Percentiles rank a stretch among this genome's conserved stretches.
phyloP scores from a whole-genome alignment of 2,797 vertebrate species.

The Prionace glauca region DNA sequence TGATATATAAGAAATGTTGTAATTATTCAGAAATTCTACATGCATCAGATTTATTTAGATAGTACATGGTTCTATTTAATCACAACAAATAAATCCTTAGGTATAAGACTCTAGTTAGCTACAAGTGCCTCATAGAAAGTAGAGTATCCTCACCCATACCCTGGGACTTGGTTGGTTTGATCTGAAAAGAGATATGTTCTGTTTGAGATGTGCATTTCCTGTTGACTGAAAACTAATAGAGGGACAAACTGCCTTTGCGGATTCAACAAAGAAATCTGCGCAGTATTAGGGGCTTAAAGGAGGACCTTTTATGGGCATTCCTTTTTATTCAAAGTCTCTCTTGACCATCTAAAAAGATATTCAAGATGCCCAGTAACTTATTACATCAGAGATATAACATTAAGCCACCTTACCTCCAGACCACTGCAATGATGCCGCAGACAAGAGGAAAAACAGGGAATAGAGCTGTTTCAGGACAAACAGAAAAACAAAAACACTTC shows the following conservation, averaged over 20 bases:
- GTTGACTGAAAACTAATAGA: not conserved
- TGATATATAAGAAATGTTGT: not conserved
- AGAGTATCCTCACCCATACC: not conserved
- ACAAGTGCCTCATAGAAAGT: not conserved
- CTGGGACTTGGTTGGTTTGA: not conserved
- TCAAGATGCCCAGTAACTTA: not conserved
- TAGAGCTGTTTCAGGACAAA: too few species aligned
- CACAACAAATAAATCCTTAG: not conserved
- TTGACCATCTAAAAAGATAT: not conserved
- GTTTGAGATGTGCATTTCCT: slow-evolving; percentile 10
- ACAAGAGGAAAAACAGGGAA: not conserved
- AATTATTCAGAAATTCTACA: not conserved
- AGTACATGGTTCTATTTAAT: not conserved
- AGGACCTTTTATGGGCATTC: not conserved
- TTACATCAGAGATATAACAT: not conserved
- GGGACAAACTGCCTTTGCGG: not conserved
- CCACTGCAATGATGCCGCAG: not conserved
- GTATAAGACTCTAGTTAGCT: not conserved
- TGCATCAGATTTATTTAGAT: slow-evolving; percentile 6
- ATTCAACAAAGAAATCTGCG: not conserved
- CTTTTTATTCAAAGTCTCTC: not conserved
- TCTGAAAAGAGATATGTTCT: not conserved
- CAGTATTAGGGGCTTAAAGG: not conserved
- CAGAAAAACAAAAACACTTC: too few species aligned
- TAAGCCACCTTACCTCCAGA: not conserved